Conservation (phyloP, 2,888 invertebrate genomes). For the Meliscaeva auricollis region DNA sequence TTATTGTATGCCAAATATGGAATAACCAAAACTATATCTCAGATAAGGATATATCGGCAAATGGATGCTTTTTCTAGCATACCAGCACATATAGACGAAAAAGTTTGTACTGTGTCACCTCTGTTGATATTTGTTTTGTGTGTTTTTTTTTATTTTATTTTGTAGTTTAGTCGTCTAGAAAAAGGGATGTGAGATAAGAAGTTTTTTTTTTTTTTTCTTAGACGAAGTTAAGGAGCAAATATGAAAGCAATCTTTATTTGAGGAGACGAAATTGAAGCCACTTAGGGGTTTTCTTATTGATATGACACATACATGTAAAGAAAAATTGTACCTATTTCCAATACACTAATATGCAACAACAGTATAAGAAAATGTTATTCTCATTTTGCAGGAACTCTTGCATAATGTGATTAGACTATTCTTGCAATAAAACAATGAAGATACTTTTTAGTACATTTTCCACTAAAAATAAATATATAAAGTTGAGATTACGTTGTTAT, state of each 20-base stretch:
- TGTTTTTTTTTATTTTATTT: conserved; percentile 25
- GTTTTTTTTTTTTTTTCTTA: conserved; percentile 25
- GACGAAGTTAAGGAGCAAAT: conserved; percentile 22
- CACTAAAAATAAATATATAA: too few species aligned
- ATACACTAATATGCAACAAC: conserved; percentile 25
- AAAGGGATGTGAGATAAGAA: conserved; percentile 35
- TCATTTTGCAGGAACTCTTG: background rate
- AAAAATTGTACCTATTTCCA: background rate
- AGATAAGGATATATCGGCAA: conserved; percentile 60
- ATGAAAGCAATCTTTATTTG: conserved; percentile 44
- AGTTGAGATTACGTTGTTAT: too few species aligned
- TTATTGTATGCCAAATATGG: conserved; percentile 50
- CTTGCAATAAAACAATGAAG: conserved; percentile 13
- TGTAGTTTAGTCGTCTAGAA: background rate
- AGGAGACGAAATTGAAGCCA: conserved; percentile 41
- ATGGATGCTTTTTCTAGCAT: conserved; percentile 22
- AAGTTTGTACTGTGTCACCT: conserved; percentile 36
- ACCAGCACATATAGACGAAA: conserved; percentile 10
- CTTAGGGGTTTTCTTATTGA: conserved; percentile 31
- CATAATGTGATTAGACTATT: conserved; percentile 15
- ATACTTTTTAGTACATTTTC: too few species aligned
- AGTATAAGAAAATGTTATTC: too few species aligned
- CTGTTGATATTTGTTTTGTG: conserved; percentile 2
- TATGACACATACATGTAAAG: conserved; percentile 19
- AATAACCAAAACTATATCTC: conserved; percentile 51